Evolutionary conservation across 2,797 vertebrate genomes (phyloP).

Genomic region (Dipus sagitta): DNA sequence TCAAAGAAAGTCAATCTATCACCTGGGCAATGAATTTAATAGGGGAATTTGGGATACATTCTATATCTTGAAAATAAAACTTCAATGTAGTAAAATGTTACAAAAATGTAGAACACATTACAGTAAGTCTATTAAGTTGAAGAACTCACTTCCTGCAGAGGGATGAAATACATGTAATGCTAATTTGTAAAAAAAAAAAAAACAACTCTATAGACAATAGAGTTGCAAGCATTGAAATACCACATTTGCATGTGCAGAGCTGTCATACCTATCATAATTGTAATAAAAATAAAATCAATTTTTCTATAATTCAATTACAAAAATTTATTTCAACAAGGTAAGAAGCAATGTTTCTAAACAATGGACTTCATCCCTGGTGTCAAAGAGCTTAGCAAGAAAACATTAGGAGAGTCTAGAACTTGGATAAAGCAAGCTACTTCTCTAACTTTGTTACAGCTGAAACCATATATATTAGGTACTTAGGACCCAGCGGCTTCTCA

Average conservation of each 20-base stretch:
- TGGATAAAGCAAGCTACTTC: conserved; percentile 11
- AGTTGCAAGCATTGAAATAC: conserved; percentile 59
- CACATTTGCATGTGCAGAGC: not conserved
- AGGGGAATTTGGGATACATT: not conserved
- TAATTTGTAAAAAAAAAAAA: conserved; percentile 79
- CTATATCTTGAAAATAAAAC: conserved; percentile 41
- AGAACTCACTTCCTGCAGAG: conserved; percentile 62
- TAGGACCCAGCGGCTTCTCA: not conserved
- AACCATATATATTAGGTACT: conserved; percentile 25
- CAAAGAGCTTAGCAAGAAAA: conserved; percentile 63
- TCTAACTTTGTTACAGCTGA: conserved; percentile 1
- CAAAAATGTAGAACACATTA: conserved; percentile 1
- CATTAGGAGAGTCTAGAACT: conserved; percentile 16
- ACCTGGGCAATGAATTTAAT: not conserved
- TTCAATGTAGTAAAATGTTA: conserved; percentile 40
- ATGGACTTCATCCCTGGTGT: conserved; percentile 55
- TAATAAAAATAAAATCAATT: conserved; percentile 62
- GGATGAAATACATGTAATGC: conserved; percentile 65
- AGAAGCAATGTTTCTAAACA: conserved; percentile 53
- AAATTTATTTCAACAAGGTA: conserved; percentile 68
- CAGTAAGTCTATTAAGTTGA: conserved; percentile 51
- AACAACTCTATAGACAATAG: not conserved
- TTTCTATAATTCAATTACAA: conserved; percentile 53
- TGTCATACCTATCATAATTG: conserved; percentile 58
- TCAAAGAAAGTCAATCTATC: not conserved